These are phyloP conservation scores for Drosophila mettleri DNA, from an alignment of 2,888 invertebrate genomes.

Conservation along the genomic window DNA sequence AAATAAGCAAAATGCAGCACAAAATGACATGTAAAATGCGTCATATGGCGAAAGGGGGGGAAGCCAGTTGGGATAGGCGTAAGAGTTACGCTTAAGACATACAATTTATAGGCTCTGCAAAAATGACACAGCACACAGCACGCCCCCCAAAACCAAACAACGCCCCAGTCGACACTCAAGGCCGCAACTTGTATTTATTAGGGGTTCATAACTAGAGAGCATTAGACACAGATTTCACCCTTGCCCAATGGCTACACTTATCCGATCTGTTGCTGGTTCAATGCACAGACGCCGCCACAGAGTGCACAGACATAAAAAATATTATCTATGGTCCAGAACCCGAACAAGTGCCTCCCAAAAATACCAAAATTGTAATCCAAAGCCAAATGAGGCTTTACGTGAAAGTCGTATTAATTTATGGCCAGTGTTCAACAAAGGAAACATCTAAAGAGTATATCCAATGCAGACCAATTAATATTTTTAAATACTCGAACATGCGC, in stretches of 20 bases:
- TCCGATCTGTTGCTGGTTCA: constrained; percentile 47
- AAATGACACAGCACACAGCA: constrained; percentile 16
- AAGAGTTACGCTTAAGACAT: constrained; percentile 32
- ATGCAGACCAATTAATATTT: constrained; percentile 55
- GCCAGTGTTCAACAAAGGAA: constrained; percentile 33
- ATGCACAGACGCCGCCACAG: constrained; percentile 45
- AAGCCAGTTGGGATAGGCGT: constrained; percentile 26
- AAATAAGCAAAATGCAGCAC: constrained; percentile 74
- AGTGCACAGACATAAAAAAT: constrained; percentile 20
- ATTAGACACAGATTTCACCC: constrained; percentile 14
- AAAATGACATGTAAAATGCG: constrained; percentile 70
- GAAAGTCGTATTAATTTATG: constrained; percentile 41
- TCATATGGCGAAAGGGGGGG: constrained; percentile 19
- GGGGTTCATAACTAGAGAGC: background rate
- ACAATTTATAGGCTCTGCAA: constrained; percentile 52
- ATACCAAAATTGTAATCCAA: constrained; percentile 17
- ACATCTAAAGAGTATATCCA: constrained; percentile 45
- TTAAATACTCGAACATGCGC: constrained; percentile 36
- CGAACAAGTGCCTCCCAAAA: constrained; percentile 9
- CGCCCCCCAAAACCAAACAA: background rate
- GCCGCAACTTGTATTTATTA: constrained; percentile 16
- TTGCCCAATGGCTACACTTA: constrained; percentile 22
- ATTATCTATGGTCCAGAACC: constrained; percentile 14
- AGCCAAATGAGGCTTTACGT: constrained; percentile 10
- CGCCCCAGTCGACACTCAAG: constrained; percentile 3